Conservation (phyloP, 1,140 invertebrate species). For the Wiebesia pumilae region DNA sequence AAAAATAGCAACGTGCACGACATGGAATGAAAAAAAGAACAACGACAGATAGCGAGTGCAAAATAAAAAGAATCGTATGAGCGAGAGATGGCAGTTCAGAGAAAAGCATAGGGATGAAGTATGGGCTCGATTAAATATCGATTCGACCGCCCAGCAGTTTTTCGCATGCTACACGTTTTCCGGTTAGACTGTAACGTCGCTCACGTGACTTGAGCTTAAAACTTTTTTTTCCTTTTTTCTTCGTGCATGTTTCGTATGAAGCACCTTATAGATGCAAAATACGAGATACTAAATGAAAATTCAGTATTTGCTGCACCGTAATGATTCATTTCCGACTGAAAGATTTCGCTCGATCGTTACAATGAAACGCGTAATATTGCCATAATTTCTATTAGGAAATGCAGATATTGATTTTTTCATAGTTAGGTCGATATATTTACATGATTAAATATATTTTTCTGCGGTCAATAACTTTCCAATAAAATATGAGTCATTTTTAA, state of each 20-base stretch:
- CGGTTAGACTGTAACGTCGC: background rate
- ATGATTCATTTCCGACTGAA: background rate
- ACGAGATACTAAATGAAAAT: background rate
- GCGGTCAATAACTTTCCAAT: too few species aligned
- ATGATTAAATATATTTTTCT: too few species aligned
- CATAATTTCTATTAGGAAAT: too few species aligned
- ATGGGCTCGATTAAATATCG: conserved; percentile 56
- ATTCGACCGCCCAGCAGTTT: conserved; percentile 44
- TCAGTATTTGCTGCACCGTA: too few species aligned
- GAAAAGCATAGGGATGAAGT: conserved; percentile 46
- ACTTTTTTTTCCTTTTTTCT: conserved; percentile 1
- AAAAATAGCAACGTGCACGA: background rate
- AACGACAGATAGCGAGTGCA: background rate
- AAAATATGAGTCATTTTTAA: too few species aligned
- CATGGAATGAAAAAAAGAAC: background rate
- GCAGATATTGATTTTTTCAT: too few species aligned
- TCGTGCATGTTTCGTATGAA: background rate
- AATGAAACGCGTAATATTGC: background rate
- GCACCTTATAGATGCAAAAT: background rate
- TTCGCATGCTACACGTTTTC: conserved; percentile 5
- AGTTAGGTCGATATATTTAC: too few species aligned
- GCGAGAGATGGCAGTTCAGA: background rate
- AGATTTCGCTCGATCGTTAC: background rate
- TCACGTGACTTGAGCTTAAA: background rate
- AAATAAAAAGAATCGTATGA: background rate